A percentile compares a stretch with the other conserved stretches of the same genome.
Conservation (phyloP, 1,140 invertebrate species). For the Venustaconcha ellipsiformis region DNA sequence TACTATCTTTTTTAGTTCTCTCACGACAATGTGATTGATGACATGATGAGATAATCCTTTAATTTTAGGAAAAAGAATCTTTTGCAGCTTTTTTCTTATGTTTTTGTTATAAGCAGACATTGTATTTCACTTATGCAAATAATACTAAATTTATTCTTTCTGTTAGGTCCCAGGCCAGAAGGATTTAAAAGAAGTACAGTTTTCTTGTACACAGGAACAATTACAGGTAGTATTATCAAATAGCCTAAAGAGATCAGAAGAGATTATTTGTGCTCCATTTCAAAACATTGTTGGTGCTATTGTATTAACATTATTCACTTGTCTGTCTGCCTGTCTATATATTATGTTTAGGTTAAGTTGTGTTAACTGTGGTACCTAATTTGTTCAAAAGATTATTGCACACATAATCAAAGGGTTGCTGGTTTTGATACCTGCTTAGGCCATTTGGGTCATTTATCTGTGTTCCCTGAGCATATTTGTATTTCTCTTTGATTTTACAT, state of each 20-base stretch:
- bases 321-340: too few species aligned
- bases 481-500: too few species aligned
- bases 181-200: constrained; percentile 57
- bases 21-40: background rate
- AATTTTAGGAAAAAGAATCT: background rate
- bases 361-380: too few species aligned
- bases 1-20: background rate
- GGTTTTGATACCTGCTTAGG: too few species aligned
- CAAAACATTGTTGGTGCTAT: too few species aligned
- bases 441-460: too few species aligned
- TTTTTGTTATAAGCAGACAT: background rate
- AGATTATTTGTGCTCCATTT: too few species aligned
- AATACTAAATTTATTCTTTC: background rate
- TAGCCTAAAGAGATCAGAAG: background rate
- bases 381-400: too few species aligned
- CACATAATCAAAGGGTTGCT: too few species aligned
- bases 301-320: too few species aligned
- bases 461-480: too few species aligned
- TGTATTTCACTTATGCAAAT: background rate
- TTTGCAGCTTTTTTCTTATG: background rate
- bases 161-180: constrained; percentile 50
- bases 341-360: too few species aligned
- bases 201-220: constrained; percentile 65
- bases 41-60: background rate
- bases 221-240: constrained; percentile 50